Evolutionary conservation across 2,888 invertebrate species (phyloP), one percentile per base, ranked within the genome.

Genomic region (Ornithoptera alexandrae): DNA sequence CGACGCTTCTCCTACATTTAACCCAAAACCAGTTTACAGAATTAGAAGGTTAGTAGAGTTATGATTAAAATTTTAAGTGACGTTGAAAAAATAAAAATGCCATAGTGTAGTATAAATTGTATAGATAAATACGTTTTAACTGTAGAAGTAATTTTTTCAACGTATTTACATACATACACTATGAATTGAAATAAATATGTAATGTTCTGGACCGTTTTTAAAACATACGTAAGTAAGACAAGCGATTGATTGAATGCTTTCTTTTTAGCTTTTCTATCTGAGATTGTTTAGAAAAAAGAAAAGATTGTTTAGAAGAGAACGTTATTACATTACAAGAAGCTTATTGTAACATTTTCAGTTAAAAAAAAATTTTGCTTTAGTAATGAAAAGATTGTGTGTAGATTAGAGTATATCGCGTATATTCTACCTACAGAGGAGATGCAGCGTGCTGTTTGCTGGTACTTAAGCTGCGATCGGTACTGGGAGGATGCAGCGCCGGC

Each of bases 401-500:
- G 6, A 53, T 53, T n/a, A n/a, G 6, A n/a, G 18, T 53, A n/a
- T 53, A n/a, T n/a, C n/a, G 3, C 18, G n/a, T 53, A 53, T 6
- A 7, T 53, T n/a, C 6, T n/a, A 18, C 53, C 15, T n/a, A 7
- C 86, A 97, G 97, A 97, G 83, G 97, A 97, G 86, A 94, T 98
- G 89, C 97, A 97, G 86, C 95, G 96, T 80, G 96, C 96, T 3
- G 96, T 98, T 60, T 98, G 98, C 86, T 97, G 97, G 96, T 98
- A 97, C 88, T 92, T 98, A 81, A 97, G 97, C 74, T 98, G 98
- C 83, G 97, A 97, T 84, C 95, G 96, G 73, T 98, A 97, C 87
- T 98, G 97, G 97, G 97, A 98, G 87, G 97, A 97, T 86, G 94
- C 95, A 72, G 95, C 96, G 73, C 94, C 94, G 17, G 94, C 95